Conservation (phyloP, 1,140 invertebrate species). For the Chrysoperla carnea region DNA sequence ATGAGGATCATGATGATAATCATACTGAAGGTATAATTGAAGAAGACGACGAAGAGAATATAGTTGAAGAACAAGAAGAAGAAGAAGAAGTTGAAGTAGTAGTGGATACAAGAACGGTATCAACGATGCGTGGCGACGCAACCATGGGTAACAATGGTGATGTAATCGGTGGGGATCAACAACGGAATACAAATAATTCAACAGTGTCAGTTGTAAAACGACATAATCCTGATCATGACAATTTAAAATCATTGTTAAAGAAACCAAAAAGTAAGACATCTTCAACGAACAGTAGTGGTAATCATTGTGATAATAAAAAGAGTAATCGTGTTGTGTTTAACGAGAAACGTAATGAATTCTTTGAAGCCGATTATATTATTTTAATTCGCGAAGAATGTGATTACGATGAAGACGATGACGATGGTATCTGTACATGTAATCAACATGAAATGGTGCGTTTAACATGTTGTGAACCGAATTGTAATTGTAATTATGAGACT, state of each 20-base stretch:
- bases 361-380: slow-evolving; percentile 76
- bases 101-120: neutral
- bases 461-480: slow-evolving; percentile 38
- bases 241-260: slow-evolving; percentile 37
- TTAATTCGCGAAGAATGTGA: slow-evolving; percentile 67
- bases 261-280: slow-evolving; percentile 25
- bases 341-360: slow-evolving; percentile 70
- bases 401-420: slow-evolving; percentile 48
- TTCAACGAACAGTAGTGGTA: slow-evolving; percentile 6
- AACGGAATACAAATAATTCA: neutral
- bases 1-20: slow-evolving; percentile 1
- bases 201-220: slow-evolving; percentile 5
- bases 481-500: slow-evolving; percentile 28
- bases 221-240: slow-evolving; percentile 21
- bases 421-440: slow-evolving; percentile 45
- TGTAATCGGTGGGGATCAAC: slow-evolving; percentile 7
- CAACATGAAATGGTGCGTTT: slow-evolving; percentile 48
- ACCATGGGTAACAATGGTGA: slow-evolving; percentile 1
- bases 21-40: no score
- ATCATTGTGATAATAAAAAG: slow-evolving; percentile 25
- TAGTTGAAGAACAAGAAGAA: no score
- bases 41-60: no score
- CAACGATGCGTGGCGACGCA: neutral
- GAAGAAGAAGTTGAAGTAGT: no score
- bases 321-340: slow-evolving; percentile 61